Conservation (phyloP, 2,888 invertebrate genomes). For the Arctia plantaginis region DNA sequence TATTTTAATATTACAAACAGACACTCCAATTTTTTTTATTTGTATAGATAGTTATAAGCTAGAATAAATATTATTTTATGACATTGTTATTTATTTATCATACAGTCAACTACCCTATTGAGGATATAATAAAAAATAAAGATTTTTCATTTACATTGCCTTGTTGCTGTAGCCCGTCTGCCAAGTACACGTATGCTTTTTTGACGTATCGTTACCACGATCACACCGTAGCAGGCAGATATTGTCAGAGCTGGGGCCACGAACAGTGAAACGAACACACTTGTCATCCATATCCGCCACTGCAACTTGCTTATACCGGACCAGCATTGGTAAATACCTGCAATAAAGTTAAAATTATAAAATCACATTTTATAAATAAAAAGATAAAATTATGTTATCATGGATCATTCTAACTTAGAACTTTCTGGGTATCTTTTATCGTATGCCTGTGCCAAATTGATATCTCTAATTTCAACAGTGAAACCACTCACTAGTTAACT, state of each 20-base stretch:
- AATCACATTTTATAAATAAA: not conserved
- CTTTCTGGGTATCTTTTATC: too few species aligned
- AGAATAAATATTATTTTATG: too few species aligned
- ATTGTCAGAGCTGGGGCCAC: constrained; percentile 95
- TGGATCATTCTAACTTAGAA: too few species aligned
- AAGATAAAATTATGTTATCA: not conserved
- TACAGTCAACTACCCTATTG: too few species aligned
- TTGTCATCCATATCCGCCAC: constrained; percentile 96
- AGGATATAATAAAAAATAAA: too few species aligned
- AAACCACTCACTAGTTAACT: too few species aligned
- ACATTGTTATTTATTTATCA: too few species aligned
- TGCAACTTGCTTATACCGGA: constrained; percentile 91
- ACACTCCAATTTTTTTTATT: too few species aligned
- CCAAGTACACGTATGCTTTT: constrained; percentile 89
- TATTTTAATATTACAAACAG: too few species aligned
- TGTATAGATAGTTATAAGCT: too few species aligned
- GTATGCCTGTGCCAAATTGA: too few species aligned
- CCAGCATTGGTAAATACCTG: constrained; percentile 94
- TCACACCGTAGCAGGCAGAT: constrained; percentile 95
- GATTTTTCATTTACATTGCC: constrained; percentile 72
- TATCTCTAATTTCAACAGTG: too few species aligned
- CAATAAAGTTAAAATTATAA: constrained; percentile 10
- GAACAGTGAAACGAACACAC: constrained; percentile 92
- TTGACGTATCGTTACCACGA: constrained; percentile 96
- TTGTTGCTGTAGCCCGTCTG: constrained; percentile 70